phyloP scores from a whole-genome alignment of 2,113 vertebrate species.

The Pseudorhombus dupliciocellatus region DNA sequence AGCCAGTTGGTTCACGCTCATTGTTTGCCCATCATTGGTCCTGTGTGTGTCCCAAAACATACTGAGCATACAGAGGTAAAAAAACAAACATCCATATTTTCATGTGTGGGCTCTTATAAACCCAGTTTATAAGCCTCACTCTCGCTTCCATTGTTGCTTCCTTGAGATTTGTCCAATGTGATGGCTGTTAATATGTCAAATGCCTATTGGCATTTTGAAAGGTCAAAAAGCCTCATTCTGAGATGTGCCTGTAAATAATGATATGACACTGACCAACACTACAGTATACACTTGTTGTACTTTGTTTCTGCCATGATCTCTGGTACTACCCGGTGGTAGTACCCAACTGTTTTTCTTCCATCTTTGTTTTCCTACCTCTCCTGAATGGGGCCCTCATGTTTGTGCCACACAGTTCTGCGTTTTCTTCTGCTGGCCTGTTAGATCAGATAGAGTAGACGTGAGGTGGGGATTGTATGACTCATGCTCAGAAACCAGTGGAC shows the following conservation, averaged over 20 bases:
- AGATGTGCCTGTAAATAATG: neutral
- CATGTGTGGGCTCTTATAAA: neutral
- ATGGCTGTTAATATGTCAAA: neutral
- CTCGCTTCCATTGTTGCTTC: too few species aligned
- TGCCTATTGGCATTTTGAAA: neutral
- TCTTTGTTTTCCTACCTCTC: constrained; percentile 40
- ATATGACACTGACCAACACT: neutral
- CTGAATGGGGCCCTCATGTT: constrained; percentile 38
- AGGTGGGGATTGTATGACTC: constrained; percentile 63
- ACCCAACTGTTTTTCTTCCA: constrained; percentile 25
- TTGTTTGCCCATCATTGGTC: neutral
- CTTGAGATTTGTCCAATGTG: neutral
- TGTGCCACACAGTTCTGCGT: constrained; percentile 8
- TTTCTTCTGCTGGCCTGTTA: constrained; percentile 39
- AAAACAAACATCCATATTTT: too few species aligned
- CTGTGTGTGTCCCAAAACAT: neutral
- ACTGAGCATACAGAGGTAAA: neutral
- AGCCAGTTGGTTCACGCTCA: neutral
- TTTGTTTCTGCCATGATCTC: neutral
- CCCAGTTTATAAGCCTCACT: neutral
- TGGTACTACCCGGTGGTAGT: neutral
- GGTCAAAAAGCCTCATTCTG: neutral
- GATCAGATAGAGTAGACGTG: constrained; percentile 41
- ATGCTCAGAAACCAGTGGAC: constrained; percentile 34
- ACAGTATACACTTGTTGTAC: neutral